Evolutionary conservation across 2,113 vertebrate genomes (phyloP).

Genomic region (Sorex fumeus): DNA sequence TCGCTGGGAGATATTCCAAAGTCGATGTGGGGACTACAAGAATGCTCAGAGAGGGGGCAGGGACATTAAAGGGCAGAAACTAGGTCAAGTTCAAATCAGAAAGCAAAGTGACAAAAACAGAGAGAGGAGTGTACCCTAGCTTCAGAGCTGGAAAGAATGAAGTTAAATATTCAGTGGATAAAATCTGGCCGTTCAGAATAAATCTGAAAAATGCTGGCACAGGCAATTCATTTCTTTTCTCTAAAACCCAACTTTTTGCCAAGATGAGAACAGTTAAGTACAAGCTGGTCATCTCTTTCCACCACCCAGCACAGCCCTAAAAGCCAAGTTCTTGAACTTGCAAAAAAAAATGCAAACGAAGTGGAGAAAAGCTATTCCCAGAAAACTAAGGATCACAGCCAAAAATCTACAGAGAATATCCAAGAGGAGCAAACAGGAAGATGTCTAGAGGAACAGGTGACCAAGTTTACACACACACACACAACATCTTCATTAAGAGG

Average conservation of each 20-base stretch:
- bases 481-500: too few relatives aligned
- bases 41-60: rapidly evolving
- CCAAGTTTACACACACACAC: not conserved
- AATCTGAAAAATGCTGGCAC: not conserved
- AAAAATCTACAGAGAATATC: not conserved
- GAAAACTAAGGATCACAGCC: not conserved
- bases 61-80: not conserved
- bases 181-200: not conserved
- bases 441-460: not conserved
- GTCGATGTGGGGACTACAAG: too few relatives aligned
- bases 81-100: slow-evolving; percentile 12
- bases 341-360: slow-evolving; percentile 49
- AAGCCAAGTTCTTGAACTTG: not conserved
- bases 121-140: not conserved
- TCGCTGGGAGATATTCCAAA: not conserved
- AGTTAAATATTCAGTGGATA: not conserved
- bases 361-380: slow-evolving; percentile 23
- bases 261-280: not conserved
- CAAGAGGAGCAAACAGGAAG: not conserved
- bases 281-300: not conserved
- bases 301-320: not conserved
- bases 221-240: not conserved
- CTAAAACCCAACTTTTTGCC: not conserved
- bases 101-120: not conserved
- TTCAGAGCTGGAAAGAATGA: not conserved